Evolutionary conservation across 2,113 vertebrate genomes (phyloP).

Genomic region (Micronisus gabar): DNA sequence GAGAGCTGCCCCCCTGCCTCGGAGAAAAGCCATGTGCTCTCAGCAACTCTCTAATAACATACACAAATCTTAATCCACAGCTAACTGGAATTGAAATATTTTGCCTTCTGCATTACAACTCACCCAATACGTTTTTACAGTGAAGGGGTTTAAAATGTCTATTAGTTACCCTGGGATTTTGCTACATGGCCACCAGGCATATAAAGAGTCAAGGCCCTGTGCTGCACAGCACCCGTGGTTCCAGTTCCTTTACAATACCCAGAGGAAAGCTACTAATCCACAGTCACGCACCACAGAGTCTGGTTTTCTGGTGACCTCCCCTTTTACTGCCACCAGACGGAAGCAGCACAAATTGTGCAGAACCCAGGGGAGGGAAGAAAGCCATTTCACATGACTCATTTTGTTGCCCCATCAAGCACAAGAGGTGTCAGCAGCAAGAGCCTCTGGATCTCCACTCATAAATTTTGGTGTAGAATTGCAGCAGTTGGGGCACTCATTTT

Average conservation of each 20-base stretch:
- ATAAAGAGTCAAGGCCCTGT: rapidly evolving
- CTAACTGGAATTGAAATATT: not conserved
- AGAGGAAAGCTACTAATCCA: not conserved
- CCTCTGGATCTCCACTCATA: not conserved
- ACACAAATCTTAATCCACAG: not conserved
- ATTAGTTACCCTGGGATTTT: not conserved
- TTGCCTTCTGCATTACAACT: not conserved
- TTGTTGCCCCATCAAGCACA: not conserved
- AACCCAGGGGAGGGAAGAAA: not conserved
- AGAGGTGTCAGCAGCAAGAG: not conserved
- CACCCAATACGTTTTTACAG: not conserved
- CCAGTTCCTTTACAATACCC: not conserved
- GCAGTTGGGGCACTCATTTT: not conserved
- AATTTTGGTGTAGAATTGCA: not conserved
- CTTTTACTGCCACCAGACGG: not conserved
- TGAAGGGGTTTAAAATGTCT: not conserved
- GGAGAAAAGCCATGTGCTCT: not conserved
- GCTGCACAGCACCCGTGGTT: not conserved
- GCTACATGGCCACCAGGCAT: not conserved
- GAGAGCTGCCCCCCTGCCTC: not conserved
- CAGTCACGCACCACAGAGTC: not conserved
- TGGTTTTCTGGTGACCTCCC: not conserved
- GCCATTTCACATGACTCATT: not conserved
- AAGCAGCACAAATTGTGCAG: not conserved
- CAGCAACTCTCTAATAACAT: not conserved